Percentiles rank a stretch among this genome's conserved stretches.
phyloP scores from a whole-genome alignment of 2,888 invertebrate species.

The Orchesella flavescens region DNA sequence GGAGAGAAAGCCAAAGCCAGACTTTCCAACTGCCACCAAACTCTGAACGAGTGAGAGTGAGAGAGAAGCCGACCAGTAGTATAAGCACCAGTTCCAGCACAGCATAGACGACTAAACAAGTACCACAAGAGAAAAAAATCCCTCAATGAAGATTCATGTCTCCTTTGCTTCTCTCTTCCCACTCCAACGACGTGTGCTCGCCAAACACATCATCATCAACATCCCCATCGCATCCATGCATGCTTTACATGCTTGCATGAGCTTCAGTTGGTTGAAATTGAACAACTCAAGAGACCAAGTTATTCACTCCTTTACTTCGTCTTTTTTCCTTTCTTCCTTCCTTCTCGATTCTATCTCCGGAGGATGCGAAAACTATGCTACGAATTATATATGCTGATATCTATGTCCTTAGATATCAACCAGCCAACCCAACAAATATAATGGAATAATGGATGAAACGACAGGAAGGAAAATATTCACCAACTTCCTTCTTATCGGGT shows the following conservation, averaged over 20 bases:
- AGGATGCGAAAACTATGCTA: background rate
- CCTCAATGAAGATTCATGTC: background rate
- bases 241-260: background rate
- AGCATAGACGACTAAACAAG: too few species aligned
- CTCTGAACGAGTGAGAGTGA: too few species aligned
- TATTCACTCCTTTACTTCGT: slow-evolving; percentile 1
- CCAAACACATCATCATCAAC: background rate
- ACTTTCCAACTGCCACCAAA: background rate
- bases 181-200: background rate
- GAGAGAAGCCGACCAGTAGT: background rate
- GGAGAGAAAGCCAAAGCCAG: background rate
- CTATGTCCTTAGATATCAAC: background rate
- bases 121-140: background rate
- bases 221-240: background rate
- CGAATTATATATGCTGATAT: background rate
- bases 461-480: background rate
- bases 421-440: background rate
- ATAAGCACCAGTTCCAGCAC: too few species aligned
- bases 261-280: background rate
- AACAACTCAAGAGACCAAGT: slow-evolving; percentile 1
- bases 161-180: background rate
- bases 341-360: background rate
- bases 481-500: background rate
- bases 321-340: background rate
- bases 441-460: background rate